phyloP scores from a whole-genome alignment of 1,140 invertebrate species.

The Magallana angulata region DNA sequence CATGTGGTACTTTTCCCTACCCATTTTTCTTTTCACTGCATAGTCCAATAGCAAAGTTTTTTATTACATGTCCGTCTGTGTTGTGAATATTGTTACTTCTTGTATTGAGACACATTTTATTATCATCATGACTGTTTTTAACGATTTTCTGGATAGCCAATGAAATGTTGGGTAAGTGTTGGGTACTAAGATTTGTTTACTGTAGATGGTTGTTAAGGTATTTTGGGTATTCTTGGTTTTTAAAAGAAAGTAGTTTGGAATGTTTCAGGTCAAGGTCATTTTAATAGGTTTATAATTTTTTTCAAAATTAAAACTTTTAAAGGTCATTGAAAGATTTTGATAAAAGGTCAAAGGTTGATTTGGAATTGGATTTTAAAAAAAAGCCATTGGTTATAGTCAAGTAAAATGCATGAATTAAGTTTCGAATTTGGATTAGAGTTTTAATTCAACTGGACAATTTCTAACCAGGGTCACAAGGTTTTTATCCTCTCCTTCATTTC shows the following conservation, averaged over 20 bases:
- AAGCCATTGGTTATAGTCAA: too few relatives aligned
- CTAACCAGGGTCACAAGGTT: neutral
- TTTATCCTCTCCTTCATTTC: neutral
- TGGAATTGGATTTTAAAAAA: too few relatives aligned
- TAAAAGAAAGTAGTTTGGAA: neutral
- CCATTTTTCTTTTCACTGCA: neutral
- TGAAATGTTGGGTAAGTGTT: constrained; percentile 23
- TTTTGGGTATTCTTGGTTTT: constrained; percentile 10
- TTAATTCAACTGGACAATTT: neutral
- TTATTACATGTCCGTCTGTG: neutral
- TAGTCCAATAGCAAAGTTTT: neutral
- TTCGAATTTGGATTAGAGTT: neutral
- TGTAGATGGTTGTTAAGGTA: neutral
- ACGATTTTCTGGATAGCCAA: neutral
- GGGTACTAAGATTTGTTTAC: neutral
- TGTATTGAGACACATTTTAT: neutral
- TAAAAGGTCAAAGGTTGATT: too few relatives aligned
- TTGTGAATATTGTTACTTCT: neutral
- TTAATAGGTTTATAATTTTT: neutral
- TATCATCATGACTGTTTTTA: constrained; percentile 5
- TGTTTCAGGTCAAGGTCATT: constrained; percentile 16
- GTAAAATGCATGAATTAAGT: neutral
- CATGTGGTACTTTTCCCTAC: constrained; percentile 31
- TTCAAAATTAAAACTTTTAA: neutral
- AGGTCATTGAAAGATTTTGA: too few relatives aligned